These are phyloP conservation scores for Apocheima hispidaria DNA, from an alignment of 2,888 invertebrate genomes.

Conservation along the genomic window DNA sequence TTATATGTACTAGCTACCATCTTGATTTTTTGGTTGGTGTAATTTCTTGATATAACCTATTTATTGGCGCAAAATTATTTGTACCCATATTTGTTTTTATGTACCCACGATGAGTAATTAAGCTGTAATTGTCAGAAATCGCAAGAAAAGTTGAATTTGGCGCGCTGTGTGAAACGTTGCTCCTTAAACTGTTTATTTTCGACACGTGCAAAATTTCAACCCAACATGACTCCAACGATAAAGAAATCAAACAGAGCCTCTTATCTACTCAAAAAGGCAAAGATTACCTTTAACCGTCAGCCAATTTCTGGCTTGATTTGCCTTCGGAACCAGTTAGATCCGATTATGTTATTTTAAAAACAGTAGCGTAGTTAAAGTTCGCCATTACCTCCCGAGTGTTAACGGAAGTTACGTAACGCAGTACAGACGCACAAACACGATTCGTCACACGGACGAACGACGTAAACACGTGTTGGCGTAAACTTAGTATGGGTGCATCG, in stretches of 20 bases:
- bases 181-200: no score
- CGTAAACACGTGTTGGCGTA: conserved; percentile 55
- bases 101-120: no score
- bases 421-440: conserved; percentile 55
- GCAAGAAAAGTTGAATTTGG: no score
- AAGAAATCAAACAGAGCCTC: neutral
- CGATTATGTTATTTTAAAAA: no score
- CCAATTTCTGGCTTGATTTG: conserved; percentile 7
- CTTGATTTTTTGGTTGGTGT: no score
- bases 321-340: conserved; percentile 13
- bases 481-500: conserved; percentile 33
- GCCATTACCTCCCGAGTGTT: conserved; percentile 43
- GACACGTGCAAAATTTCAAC: neutral
- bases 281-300: neutral
- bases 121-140: no score
- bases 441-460: conserved; percentile 53
- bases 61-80: no score
- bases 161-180: no score
- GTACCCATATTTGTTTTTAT: no score
- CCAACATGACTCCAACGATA: no score
- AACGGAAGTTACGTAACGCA: conserved; percentile 52
- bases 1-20: no score
- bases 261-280: neutral
- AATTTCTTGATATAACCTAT: no score
- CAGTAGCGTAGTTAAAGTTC: conserved; percentile 26